These are phyloP conservation scores for Lineus longissimus DNA, from an alignment of 1,140 invertebrate species.

Conservation along the genomic window DNA sequence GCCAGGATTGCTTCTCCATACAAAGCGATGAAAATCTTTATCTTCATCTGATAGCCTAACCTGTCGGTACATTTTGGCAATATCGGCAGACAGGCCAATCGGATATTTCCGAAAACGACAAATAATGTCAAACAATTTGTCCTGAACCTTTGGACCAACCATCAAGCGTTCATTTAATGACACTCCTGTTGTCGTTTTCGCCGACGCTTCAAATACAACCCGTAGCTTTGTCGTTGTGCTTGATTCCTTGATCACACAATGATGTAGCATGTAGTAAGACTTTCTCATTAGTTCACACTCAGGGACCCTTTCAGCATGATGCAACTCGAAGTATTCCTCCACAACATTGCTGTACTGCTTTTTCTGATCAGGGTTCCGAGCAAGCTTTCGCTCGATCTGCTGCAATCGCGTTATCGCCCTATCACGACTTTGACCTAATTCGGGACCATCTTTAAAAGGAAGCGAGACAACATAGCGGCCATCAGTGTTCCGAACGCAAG, in stretches of 20 bases:
- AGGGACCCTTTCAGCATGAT: not conserved
- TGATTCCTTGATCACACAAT: not conserved
- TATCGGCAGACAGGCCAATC: too few relatives aligned
- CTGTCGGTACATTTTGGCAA: too few relatives aligned
- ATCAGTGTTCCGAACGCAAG: not conserved
- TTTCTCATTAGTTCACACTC: not conserved
- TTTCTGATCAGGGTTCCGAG: not conserved
- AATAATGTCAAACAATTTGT: too few relatives aligned
- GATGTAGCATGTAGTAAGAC: not conserved
- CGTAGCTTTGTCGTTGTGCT: conserved; percentile 2
- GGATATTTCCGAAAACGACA: too few relatives aligned
- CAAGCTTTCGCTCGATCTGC: not conserved
- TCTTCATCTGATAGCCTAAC: too few relatives aligned
- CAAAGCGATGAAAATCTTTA: too few relatives aligned
- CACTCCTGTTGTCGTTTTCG: not conserved
- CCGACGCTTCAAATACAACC: not conserved
- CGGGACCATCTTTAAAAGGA: not conserved
- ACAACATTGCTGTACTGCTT: not conserved
- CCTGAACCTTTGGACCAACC: too few relatives aligned
- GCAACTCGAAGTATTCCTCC: not conserved
- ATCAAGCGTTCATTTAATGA: too few relatives aligned
- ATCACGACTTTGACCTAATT: not conserved
- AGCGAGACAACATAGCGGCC: not conserved
- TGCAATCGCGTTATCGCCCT: not conserved
- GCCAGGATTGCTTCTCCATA: too few relatives aligned